Evolutionary conservation across 2,113 vertebrate genomes (phyloP), one percentile per base, ranked within the genome.

Genomic region (Narcine bancroftii): DNA sequence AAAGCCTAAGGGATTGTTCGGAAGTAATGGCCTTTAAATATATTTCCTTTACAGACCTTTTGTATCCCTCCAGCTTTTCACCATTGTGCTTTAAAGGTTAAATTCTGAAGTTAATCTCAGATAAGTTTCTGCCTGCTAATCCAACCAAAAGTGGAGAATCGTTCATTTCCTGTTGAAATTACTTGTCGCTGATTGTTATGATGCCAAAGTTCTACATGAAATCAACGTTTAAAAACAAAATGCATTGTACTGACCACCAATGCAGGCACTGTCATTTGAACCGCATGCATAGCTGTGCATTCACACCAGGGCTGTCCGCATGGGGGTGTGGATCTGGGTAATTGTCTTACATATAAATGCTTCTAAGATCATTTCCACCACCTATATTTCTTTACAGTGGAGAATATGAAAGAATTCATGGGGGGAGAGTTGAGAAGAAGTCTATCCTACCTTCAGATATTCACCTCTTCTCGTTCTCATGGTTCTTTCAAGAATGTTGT

Each of bases 21-120:
- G 87, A 36, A 42, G 87, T 69, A 69, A 69, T 69, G 39, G 87
- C 29, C 60, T 91, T 66, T 45, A 69, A 29, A 91, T 91, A 91
- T 91, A 91, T 69, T 91, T 91, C 63, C 24, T 45, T 42, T 39
- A 9, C 24, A 24, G 39, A 29, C 36, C 36, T 69, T 91, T 45
- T 17, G 26, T 21, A 39, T 69, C 63, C 36, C 56, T 26, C 63
- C 87, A 66, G 36, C 3, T 66, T 69, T 69, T 69, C 69, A 42
- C 42, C 36, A 47, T 69, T 47, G 7, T 47, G 26, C 2, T 26
- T 66, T 91, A 66, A 45, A 71, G 36, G 2, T 69, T 29, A 69
- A 42, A 66, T 45, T 66, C 63, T 66, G 1, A 66, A 91, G 63
- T 39, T 39, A 91, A 69, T 66, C n/a, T 56, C 15, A 87, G 24